A percentile compares a stretch with the other conserved stretches of the same genome.
phyloP scores from a whole-genome alignment of 2,888 invertebrate species.

The Azorinus chamasolen region DNA sequence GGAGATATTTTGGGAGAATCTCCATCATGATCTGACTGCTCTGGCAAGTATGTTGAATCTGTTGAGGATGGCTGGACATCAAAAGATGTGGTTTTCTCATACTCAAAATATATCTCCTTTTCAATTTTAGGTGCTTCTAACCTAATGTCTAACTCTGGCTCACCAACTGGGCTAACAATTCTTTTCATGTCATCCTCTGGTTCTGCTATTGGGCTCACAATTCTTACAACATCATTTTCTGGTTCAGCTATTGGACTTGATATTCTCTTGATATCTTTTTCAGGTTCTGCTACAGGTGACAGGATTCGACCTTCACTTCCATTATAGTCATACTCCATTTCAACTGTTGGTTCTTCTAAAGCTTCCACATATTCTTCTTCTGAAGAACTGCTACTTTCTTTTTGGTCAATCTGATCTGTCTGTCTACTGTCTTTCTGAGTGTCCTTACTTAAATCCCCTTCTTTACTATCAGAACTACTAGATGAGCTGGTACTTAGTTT shows the following conservation, averaged over 20 bases:
- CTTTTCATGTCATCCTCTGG: conserved; percentile 37
- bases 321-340: conserved; percentile 4
- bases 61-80: too few species aligned
- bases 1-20: background rate
- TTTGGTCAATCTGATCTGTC: background rate
- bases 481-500: too few species aligned
- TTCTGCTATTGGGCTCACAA: conserved; percentile 10
- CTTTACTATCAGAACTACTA: too few species aligned
- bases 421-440: too few species aligned
- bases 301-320: background rate
- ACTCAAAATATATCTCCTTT: too few species aligned
- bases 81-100: too few species aligned
- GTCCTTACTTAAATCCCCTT: too few species aligned
- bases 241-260: conserved; percentile 25
- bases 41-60: too few species aligned
- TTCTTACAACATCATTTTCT: conserved; percentile 17
- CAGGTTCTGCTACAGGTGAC: too few species aligned
- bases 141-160: conserved; percentile 37
- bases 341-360: background rate
- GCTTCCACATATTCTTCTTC: conserved; percentile 45
- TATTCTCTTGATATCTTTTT: background rate
- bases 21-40: too few species aligned
- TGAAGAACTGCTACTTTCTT: conserved; percentile 20
- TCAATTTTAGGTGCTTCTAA: background rate
- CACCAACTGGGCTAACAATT: conserved; percentile 31